Evolutionary conservation across 37 sponge, comb jelly and placozoan species (phyloP), one percentile per base, ranked within the genome.

Genomic region (Crambe crambe): DNA sequence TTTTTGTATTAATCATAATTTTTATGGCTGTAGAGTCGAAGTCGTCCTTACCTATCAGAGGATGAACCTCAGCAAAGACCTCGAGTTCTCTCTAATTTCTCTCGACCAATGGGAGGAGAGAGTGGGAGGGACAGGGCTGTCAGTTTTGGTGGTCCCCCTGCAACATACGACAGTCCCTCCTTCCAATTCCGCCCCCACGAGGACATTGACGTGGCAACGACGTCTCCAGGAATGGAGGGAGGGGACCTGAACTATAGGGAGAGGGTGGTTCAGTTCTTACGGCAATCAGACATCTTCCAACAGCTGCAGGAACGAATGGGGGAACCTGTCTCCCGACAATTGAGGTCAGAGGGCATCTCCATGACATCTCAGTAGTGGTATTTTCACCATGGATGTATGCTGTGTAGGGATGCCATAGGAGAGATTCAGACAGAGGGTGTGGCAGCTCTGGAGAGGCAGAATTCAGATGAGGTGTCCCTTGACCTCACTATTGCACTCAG

Each of bases 221-320:
- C 25, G 4, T 8, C 5, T 9, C 6, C 5, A 4, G 25, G 25
- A 61, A 23, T 61, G 63, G 66, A 65, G 34, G 10, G 12, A 8
- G 31, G 17, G 27, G 66, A 65, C 3, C 12, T 35, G 80, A 89
- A 78, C 31, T 94, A 94, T 65, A 84, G 77, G 80, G 88, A 87
- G 29, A 34, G 72, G 38, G 92, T 94, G 68, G 80, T 90, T 17
- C 62, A 37, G 39, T 94, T 94, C 64, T 64, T 94, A 34, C 59
- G 85, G 59, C 91, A 90, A 74, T 85, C 94, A 0, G 56, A 87
- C 58, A 75, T 94, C 9, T 83, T 87, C 40, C 42, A 35, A 25
- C 37, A 17, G 27, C 67, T 91, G 35, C 54, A 42, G 2, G 22
- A 35, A 15, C 77, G 83, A 1, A 68, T 57, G 58, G 58, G 38